Evolutionary conservation across 1,140 invertebrate genomes (phyloP).

Genomic region (Magallana ariakensis): DNA sequence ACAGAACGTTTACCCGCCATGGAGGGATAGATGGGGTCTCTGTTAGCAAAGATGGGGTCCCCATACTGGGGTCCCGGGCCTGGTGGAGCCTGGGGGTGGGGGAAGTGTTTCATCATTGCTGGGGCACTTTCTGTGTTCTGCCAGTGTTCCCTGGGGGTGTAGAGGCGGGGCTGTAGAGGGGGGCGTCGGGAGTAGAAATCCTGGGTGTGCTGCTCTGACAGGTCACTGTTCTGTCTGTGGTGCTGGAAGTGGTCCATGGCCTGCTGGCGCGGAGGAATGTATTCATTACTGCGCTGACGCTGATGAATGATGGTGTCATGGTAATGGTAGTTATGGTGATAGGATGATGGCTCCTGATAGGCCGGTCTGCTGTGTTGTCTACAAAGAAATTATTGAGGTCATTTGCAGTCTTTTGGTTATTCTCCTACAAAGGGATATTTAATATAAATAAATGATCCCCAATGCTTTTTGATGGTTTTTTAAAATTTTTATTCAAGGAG

Average conservation of each 20-base stretch:
- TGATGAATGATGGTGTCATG: slow-evolving; percentile 36
- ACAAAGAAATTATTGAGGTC: neutral
- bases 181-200: slow-evolving; percentile 18
- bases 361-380: slow-evolving; percentile 23
- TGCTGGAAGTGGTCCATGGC: slow-evolving; percentile 42
- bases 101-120: neutral
- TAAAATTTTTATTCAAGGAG: too few species aligned
- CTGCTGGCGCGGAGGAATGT: slow-evolving; percentile 28
- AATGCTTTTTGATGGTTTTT: too few species aligned
- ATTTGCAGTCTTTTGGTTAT: too few species aligned
- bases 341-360: slow-evolving; percentile 17
- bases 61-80: slow-evolving; percentile 41
- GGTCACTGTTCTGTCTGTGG: slow-evolving; percentile 54
- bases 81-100: slow-evolving; percentile 40
- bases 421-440: too few species aligned
- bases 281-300: slow-evolving; percentile 43
- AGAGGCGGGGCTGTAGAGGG: neutral
- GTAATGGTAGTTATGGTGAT: slow-evolving; percentile 47
- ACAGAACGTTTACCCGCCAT: slow-evolving; percentile 56
- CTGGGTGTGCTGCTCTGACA: slow-evolving; percentile 27
- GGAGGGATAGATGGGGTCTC: slow-evolving; percentile 55
- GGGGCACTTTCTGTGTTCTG: slow-evolving; percentile 16
- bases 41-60: slow-evolving; percentile 55
- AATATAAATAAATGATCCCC: too few species aligned
- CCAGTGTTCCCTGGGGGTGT: slow-evolving; percentile 51